Evolutionary conservation across 2,797 vertebrate genomes (phyloP), one percentile per base, ranked within the genome.

Genomic region (Enteromius anoplus): DNA sequence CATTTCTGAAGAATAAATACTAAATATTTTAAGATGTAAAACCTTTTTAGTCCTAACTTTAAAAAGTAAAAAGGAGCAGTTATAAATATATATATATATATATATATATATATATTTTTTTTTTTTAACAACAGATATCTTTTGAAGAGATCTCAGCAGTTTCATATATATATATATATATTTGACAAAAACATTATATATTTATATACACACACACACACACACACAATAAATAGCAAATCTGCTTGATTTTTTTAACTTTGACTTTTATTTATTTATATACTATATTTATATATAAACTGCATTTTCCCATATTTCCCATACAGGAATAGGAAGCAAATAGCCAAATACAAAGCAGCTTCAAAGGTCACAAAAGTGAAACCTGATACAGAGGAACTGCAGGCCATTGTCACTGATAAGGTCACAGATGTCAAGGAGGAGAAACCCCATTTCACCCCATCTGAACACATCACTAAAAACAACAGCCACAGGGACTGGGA

Each of bases 301-400:
- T 2, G 40, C 40, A 42, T 10, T 42, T 42, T 80, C 62, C n/a
- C n/a, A 26, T 84, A 2, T 66, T 23, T 66, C 55, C 42, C 42
- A 47, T 66, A 23, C 91, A 99, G 98, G 89, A 96, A 93, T 89
- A 94, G 92, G 77, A 97, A 95, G 88, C 90, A 91, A 87, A 92
- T 90, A 29, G 87, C 90, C 0, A 45, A 84, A 71, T 93, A 93
- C 11, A 90, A 91, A 81, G 87, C 87, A 45, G 82, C 26, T 2
- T 47, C 80, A 0, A n/a, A 82, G 9, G 12, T 87, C 37, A 81
- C 55, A 34, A 19, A 3, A 1, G 11, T 80, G 0, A 93, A 92
- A 55, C 32, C 73, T 0, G 84, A 89, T 29, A 65, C 21, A 0
- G 87, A 89, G 84, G 94, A 92, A 87, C 80, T 92, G 82, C 87